A percentile compares a stretch with the other conserved stretches of the same genome.
Evolutionary conservation across 2,113 vertebrate species (phyloP).

Genomic region (Oophaga pumilio): DNA sequence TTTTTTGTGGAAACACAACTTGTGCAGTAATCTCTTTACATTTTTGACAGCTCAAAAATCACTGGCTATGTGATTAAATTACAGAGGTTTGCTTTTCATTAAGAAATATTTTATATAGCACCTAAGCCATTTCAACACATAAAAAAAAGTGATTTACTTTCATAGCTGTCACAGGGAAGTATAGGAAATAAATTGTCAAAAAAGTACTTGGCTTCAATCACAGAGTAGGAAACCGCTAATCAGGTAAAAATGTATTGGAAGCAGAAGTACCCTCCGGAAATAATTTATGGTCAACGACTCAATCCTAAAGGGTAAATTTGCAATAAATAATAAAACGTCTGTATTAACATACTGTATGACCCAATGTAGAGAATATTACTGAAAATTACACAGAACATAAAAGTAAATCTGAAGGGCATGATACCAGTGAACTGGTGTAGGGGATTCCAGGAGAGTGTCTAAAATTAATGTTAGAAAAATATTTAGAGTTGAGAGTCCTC

Average conservation of each 20-base stretch:
- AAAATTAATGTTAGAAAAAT: too few relatives aligned
- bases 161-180: conserved; percentile 11
- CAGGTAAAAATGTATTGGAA: conserved; percentile 31
- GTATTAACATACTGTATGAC: neutral
- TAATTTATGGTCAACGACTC: neutral
- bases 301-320: neutral
- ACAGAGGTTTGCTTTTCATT: conserved; percentile 30
- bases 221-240: conserved; percentile 24
- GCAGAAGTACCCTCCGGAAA: neutral
- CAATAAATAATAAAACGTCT: conserved; percentile 7
- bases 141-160: conserved; percentile 33
- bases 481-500: too few relatives aligned
- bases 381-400: neutral
- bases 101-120: conserved; percentile 9
- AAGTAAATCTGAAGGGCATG: neutral
- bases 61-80: neutral
- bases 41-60: neutral
- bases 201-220: conserved; percentile 16
- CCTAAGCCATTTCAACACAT: conserved; percentile 22
- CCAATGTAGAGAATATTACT: neutral
- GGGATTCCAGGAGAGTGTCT: neutral
- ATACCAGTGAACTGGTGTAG: neutral
- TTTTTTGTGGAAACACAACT: neutral
- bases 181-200: conserved; percentile 38
- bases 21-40: neutral